Conservation (phyloP, 1,140 invertebrate species). For the Drosophila arizonae region DNA sequence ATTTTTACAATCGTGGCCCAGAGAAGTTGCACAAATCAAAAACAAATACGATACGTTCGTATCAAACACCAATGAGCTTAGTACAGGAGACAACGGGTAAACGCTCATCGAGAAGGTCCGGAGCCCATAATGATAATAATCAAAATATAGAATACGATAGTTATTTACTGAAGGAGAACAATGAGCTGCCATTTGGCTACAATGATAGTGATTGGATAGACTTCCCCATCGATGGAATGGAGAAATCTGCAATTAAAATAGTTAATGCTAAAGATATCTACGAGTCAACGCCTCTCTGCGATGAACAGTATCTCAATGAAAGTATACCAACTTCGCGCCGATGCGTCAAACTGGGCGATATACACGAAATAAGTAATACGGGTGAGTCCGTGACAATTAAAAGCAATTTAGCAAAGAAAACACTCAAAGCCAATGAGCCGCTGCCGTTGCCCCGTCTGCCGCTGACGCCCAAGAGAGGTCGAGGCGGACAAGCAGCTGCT, state of each 20-base stretch:
- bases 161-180: conserved; percentile 60
- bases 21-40: conserved; percentile 45
- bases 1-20: conserved; percentile 69
- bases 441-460: conserved; percentile 40
- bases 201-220: conserved; percentile 42
- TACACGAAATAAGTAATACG: conserved; percentile 23
- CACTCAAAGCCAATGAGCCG: conserved; percentile 17
- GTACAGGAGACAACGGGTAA: conserved; percentile 42
- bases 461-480: conserved; percentile 48
- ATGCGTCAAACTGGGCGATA: conserved; percentile 36
- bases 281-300: conserved; percentile 27
- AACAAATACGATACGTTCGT: conserved; percentile 20
- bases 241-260: conserved; percentile 4
- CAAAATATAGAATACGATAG: conserved; percentile 50
- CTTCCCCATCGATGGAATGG: conserved; percentile 16
- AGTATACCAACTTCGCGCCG: conserved; percentile 42
- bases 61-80: conserved; percentile 68
- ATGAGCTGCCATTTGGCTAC: conserved; percentile 46
- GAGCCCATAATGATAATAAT: conserved; percentile 45
- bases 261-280: conserved; percentile 46
- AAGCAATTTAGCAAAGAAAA: conserved; percentile 38
- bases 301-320: conserved; percentile 39
- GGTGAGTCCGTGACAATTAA: conserved; percentile 39
- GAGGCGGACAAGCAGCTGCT: conserved; percentile 42
- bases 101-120: conserved; percentile 29